Evolutionary conservation across 1,140 invertebrate genomes (phyloP), one percentile per base, ranked within the genome.

Genomic region (Brachionus rubens): DNA sequence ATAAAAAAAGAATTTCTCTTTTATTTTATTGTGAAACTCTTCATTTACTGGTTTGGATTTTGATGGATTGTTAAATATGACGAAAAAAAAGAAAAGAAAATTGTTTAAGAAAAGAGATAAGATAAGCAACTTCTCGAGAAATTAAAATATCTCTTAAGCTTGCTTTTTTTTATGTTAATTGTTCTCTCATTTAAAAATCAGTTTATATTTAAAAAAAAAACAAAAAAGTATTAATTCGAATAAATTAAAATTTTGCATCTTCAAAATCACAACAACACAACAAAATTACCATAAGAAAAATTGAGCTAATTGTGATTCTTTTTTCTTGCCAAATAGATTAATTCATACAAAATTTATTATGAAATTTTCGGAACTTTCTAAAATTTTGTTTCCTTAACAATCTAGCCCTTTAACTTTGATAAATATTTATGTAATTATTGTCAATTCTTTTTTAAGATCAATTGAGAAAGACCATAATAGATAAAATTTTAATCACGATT

Each of bases 271-370:
- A n/a, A n/a, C n/a, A n/a, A n/a, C n/a, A 24, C 21, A 16, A 19
- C 33, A 59, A 59, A 59, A 59, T 59, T 59, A 59, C 54, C 54
- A 59, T 59, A 59, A 59, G 54, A 59, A 59, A 59, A 33, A 36
- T 59, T 59, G 54, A 59, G 28, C 36, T 59, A 33, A 59, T 59
- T 59, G 26, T 9, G 9, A 36, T 36, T n/a, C n/a, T 59, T 6
- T 26, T 36, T 59, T 16, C 7, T 36, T 59, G 19, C 30, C 54
- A 59, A 54, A 28, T 28, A 19, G 36, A 59, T 59, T 59, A 36
- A 59, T n/a, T 59, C 12, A 28, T 36, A 59, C 33, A 59, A 36
- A 3, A 59, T 59, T 36, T 12, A n/a, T 59, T 14, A 59, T 33
- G 30, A 33, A 26, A 28, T 16, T 30, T 36, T 36, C n/a, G n/a